Evolutionary conservation across 1,140 invertebrate genomes (phyloP).

Genomic region (Cyphomyrmex costatus): DNA sequence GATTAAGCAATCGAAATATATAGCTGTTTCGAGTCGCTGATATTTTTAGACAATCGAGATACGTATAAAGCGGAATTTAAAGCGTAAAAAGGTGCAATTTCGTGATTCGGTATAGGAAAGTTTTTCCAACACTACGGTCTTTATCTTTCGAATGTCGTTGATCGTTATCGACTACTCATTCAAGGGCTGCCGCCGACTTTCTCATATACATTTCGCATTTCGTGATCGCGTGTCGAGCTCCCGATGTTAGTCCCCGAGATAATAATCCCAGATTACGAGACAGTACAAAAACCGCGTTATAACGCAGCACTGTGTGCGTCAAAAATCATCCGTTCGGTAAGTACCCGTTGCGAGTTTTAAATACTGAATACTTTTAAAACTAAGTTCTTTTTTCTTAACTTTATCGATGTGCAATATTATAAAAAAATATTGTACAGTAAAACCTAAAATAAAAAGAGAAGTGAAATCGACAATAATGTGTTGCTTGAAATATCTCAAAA

Average conservation of each 20-base stretch:
- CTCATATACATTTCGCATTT: slow-evolving; percentile 80
- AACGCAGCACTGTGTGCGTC: neutral
- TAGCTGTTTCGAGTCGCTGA: neutral
- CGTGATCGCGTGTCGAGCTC: slow-evolving; percentile 78
- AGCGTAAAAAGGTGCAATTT: too few relatives aligned
- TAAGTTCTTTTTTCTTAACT: neutral
- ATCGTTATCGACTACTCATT: slow-evolving; percentile 53
- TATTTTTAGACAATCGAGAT: slow-evolving; percentile 11
- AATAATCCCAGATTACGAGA: slow-evolving; percentile 68
- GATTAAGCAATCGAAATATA: neutral
- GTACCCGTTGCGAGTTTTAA: neutral
- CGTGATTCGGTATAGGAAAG: neutral
- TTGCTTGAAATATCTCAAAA: too few relatives aligned
- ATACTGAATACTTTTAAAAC: neutral
- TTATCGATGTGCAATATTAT: neutral
- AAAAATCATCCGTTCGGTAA: neutral
- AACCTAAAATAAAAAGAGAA: too few relatives aligned
- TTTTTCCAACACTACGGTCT: neutral
- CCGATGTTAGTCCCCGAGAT: slow-evolving; percentile 72
- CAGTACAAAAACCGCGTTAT: neutral
- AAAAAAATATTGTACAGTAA: too few relatives aligned
- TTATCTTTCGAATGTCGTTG: neutral
- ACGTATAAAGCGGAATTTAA: neutral
- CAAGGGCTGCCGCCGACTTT: slow-evolving; percentile 84
- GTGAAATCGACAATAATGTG: too few relatives aligned